Evolutionary conservation across 2,797 vertebrate species (phyloP).

Genomic region (Spinus pinus): DNA sequence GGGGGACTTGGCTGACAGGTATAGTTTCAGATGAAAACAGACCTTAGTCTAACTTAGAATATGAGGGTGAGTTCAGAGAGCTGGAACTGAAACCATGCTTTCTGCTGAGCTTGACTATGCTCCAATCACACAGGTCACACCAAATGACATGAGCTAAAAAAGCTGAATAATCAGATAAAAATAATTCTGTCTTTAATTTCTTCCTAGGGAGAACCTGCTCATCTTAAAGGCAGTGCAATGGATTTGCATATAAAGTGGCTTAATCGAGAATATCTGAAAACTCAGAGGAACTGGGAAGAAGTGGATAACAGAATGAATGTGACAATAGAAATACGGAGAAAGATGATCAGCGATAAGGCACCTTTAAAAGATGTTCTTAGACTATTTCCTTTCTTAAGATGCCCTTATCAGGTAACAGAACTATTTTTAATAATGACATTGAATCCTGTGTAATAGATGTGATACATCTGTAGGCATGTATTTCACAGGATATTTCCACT

Average conservation of each 20-base stretch:
- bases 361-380: constrained; percentile 68
- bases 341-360: constrained; percentile 50
- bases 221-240: constrained; percentile 5
- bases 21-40: background rate
- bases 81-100: background rate
- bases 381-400: constrained; percentile 74
- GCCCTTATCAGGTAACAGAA: constrained; percentile 67
- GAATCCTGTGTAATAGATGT: background rate
- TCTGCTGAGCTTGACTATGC: background rate
- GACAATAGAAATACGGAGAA: constrained; percentile 68
- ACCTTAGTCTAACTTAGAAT: background rate
- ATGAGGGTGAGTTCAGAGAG: background rate
- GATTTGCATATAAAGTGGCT: constrained; percentile 65
- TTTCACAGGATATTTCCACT: background rate
- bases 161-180: background rate
- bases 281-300: constrained; percentile 71
- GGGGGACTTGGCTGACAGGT: background rate
- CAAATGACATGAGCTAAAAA: background rate
- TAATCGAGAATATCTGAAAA: constrained; percentile 67
- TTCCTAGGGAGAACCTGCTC: constrained; percentile 51
- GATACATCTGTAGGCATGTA: background rate
- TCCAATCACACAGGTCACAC: background rate
- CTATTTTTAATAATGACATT: background rate
- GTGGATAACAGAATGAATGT: constrained; percentile 66
- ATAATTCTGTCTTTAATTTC: background rate